A percentile compares a stretch with the other conserved stretches of the same genome.
Conservation (phyloP, 1,140 invertebrate genomes). For the Rhopalosiphum padi region DNA sequence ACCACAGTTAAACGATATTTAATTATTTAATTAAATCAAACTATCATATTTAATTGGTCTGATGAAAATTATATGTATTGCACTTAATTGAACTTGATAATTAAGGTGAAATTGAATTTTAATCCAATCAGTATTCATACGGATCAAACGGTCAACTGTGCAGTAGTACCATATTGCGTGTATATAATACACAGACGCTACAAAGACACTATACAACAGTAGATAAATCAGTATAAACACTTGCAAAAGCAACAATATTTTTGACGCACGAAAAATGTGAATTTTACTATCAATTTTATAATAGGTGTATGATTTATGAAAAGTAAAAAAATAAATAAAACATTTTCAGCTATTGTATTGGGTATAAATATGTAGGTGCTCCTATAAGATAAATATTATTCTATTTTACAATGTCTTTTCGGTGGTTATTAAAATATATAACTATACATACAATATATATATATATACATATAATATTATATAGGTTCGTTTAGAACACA, state of each 20-base stretch:
- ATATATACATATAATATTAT: neutral
- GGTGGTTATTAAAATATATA: neutral
- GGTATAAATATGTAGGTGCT: neutral
- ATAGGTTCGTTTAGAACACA: neutral
- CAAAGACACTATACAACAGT: neutral
- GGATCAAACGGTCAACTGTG: slow-evolving; percentile 21
- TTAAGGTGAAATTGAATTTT: neutral
- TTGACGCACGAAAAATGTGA: neutral
- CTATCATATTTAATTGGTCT: neutral
- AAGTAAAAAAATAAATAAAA: neutral
- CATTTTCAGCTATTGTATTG: neutral
- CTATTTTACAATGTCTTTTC: neutral
- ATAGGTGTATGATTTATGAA: neutral
- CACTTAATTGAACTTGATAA: neutral
- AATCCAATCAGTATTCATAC: neutral
- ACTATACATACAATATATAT: neutral
- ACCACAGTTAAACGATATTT: neutral
- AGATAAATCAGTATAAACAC: neutral
- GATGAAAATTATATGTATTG: neutral
- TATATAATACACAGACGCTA: neutral
- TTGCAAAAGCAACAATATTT: neutral
- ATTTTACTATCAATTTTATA: neutral
- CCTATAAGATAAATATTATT: neutral
- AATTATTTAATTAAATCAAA: neutral
- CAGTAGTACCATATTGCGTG: neutral